Evolutionary conservation across 2,113 vertebrate species (phyloP), one percentile per base, ranked within the genome.

Genomic region (Tupaia chinensis): DNA sequence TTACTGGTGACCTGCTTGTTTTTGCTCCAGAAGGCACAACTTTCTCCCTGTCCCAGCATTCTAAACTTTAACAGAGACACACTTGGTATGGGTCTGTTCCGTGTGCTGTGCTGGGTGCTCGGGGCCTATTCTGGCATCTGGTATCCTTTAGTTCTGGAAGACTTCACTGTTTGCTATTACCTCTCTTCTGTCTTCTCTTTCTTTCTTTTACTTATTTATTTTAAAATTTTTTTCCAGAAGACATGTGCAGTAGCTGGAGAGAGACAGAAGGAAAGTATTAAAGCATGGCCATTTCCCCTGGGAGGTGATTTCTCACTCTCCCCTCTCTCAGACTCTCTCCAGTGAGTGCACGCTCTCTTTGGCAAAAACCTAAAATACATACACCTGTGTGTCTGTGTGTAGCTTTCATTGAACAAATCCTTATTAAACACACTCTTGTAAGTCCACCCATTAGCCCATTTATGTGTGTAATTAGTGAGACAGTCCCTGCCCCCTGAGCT

Each of bases 61-160:
- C 32, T 73, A 9, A 44, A 32, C 5, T 44, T 73, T 19, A n/a
- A 60, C 58, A 16, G 17, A 22, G 4, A 79, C 1, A 1, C 27
- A 9, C 56, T 29, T 8, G 8, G 2, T 4, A 15, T 3, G 6
- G 34, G 25, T 2, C 22, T 12, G 27, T 27, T 13, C 29, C n/a
- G 1, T 0, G 23, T 3, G 13, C 10, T 6, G 7, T 9, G 19
- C 7, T 3, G 17, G 70, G 60, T 0, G 0, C 15, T 16, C 14
- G 0, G 0, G 10, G n/a, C 74, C 23, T 19, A 8, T 2, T 12
- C 3, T 20, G 10, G 22, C 1, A 0, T n/a, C 29, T 84, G 9
- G 1, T 1, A 0, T 3, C 61, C 23, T 32, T 29, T 29, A 0
- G 23, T 34, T 54, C 87, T 13, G 1, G 23, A 7, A 2, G 4